Conservation (phyloP, 1,140 invertebrate genomes). For the Drosophila mauritiana region DNA sequence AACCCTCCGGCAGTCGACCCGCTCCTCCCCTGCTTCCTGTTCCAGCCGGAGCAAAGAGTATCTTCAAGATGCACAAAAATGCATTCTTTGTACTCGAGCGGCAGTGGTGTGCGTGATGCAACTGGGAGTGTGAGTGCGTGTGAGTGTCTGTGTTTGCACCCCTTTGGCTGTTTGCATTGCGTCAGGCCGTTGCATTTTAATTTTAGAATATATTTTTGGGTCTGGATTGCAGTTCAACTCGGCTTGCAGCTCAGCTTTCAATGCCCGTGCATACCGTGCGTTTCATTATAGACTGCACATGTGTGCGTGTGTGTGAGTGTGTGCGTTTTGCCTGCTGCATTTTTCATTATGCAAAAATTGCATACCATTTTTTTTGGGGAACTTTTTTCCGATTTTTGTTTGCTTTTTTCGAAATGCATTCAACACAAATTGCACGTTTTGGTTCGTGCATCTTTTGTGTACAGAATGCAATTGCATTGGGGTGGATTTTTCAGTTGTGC, state of each 20-base stretch:
- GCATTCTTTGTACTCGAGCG: constrained; percentile 68
- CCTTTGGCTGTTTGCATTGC: constrained; percentile 81
- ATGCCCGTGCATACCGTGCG: constrained; percentile 66
- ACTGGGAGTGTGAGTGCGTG: constrained; percentile 7
- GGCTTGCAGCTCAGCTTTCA: constrained; percentile 68
- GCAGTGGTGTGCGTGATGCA: constrained; percentile 43
- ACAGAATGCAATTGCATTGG: constrained; percentile 69
- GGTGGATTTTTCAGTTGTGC: constrained; percentile 76
- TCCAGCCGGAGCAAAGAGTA: constrained; percentile 33
- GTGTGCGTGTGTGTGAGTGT: constrained; percentile 8
- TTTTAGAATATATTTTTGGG: constrained; percentile 83
- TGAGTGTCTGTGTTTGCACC: constrained; percentile 59
- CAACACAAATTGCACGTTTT: constrained; percentile 80
- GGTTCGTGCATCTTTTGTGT: constrained; percentile 80
- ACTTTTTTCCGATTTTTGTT: constrained; percentile 67
- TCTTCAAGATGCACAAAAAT: constrained; percentile 80
- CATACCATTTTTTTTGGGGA: constrained; percentile 66
- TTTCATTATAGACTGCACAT: constrained; percentile 55
- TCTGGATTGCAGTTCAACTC: constrained; percentile 72
- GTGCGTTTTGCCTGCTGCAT: constrained; percentile 72
- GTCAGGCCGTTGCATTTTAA: constrained; percentile 78
- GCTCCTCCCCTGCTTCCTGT: constrained; percentile 24
- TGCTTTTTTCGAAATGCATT: constrained; percentile 71
- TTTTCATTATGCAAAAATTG: constrained; percentile 83
- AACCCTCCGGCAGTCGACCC: constrained; percentile 17